These are phyloP conservation scores for Mus minutoides DNA, from an alignment of 2,797 vertebrate species.

Conservation along the genomic window DNA sequence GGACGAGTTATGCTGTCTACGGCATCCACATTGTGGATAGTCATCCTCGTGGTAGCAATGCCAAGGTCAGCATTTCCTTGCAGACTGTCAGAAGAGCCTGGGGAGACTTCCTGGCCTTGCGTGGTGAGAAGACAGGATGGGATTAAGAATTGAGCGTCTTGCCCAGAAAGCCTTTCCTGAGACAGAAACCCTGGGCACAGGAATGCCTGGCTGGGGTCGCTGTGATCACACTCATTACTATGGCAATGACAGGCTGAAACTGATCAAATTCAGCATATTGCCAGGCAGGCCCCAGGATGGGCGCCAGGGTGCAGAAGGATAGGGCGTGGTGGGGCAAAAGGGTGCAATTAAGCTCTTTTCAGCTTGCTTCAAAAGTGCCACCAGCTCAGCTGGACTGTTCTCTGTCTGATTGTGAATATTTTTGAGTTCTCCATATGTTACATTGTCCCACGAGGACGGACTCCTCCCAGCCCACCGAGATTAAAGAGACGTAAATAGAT, in stretches of 20 bases:
- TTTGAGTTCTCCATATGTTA: conserved; percentile 45
- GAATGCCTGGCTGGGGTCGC: background rate
- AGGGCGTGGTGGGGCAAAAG: background rate
- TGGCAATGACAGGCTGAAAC: conserved; percentile 1
- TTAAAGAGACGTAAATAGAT: conserved; percentile 64
- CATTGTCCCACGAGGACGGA: conserved; percentile 50
- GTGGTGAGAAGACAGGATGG: background rate
- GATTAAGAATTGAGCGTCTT: background rate
- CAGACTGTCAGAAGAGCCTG: conserved; percentile 16
- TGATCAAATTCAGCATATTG: background rate
- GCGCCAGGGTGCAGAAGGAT: background rate
- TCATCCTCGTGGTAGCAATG: background rate
- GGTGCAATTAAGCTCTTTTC: conserved; percentile 42
- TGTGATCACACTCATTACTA: background rate
- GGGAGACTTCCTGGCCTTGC: background rate
- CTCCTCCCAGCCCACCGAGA: conserved; percentile 55
- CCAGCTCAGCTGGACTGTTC: conserved; percentile 52
- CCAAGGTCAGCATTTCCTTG: background rate
- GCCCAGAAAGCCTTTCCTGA: conserved; percentile 6
- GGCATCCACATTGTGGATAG: background rate
- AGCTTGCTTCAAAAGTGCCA: conserved; percentile 34
- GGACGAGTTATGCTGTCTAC: background rate
- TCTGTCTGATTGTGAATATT: conserved; percentile 23
- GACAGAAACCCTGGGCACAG: background rate
- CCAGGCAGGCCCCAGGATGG: background rate